phyloP scores from a whole-genome alignment of 2,113 vertebrate species.

The Astur gentilis region DNA sequence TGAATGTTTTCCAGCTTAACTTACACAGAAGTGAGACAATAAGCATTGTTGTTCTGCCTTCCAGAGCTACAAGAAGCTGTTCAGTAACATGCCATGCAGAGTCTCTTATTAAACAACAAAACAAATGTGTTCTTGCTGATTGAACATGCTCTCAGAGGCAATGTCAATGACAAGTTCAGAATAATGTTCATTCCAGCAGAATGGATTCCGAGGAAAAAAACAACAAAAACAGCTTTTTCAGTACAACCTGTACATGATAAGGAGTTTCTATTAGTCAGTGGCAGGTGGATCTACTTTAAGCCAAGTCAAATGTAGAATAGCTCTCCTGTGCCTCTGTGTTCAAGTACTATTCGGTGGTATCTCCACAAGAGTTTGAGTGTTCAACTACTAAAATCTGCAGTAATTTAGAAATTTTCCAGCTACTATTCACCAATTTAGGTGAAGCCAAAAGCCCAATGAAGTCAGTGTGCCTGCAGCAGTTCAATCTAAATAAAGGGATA shows the following conservation, averaged over 20 bases:
- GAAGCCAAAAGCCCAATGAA: not conserved
- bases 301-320: not conserved
- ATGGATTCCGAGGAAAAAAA: not conserved
- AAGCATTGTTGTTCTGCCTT: not conserved
- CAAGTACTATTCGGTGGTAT: not conserved
- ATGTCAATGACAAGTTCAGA: not conserved
- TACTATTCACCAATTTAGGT: not conserved
- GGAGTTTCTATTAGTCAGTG: not conserved
- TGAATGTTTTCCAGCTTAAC: not conserved
- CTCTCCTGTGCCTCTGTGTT: not conserved
- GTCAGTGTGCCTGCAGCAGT: not conserved
- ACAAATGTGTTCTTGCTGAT: not conserved
- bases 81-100: not conserved
- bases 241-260: not conserved
- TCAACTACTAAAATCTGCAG: not conserved
- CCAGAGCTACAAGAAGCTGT: not conserved
- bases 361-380: not conserved
- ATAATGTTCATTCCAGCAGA: accelerated
- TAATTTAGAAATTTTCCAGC: not conserved
- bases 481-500: not conserved
- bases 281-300: not conserved
- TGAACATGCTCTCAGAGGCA: not conserved
- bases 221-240: not conserved
- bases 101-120: not conserved
- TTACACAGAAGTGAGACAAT: not conserved